These are phyloP conservation scores for Zaprionus ghesquierei DNA, from an alignment of 1,140 invertebrate genomes.

Conservation along the genomic window DNA sequence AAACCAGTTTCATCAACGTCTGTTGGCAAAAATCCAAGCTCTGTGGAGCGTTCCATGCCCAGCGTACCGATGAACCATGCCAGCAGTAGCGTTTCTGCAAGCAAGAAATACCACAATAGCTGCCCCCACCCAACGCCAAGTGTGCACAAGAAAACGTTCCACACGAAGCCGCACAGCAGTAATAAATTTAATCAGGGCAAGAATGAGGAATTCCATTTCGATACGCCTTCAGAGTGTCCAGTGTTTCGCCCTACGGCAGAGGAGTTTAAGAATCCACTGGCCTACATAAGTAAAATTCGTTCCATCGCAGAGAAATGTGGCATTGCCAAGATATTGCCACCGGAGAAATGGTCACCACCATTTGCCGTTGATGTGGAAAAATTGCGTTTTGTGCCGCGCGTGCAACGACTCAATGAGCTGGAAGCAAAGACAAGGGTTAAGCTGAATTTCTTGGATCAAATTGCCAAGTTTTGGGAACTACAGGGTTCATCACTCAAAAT, in stretches of 20 bases:
- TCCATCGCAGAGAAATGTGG: slow-evolving; percentile 94
- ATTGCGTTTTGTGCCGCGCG: slow-evolving; percentile 96
- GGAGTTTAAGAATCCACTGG: slow-evolving; percentile 96
- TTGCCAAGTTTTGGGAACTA: slow-evolving; percentile 99
- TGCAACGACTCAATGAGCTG: slow-evolving; percentile 98
- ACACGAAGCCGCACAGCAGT: slow-evolving; percentile 76
- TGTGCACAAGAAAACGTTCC: slow-evolving; percentile 62
- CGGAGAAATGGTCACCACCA: slow-evolving; percentile 97
- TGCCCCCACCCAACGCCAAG: slow-evolving; percentile 70
- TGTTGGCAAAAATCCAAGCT: background rate
- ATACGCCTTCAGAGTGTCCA: slow-evolving; percentile 93
- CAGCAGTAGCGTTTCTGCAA: slow-evolving; percentile 69
- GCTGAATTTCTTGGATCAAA: slow-evolving; percentile 97
- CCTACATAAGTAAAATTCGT: slow-evolving; percentile 95
- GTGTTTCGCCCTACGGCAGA: slow-evolving; percentile 94
- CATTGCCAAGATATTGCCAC: slow-evolving; percentile 97
- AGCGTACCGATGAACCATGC: slow-evolving; percentile 73
- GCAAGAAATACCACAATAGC: slow-evolving; percentile 76
- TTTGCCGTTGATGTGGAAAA: slow-evolving; percentile 99
- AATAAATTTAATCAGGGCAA: slow-evolving; percentile 82
- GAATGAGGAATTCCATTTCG: slow-evolving; percentile 90
- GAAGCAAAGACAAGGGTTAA: slow-evolving; percentile 97
- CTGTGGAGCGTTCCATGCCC: slow-evolving; percentile 62
- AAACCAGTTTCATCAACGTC: slow-evolving; percentile 10
- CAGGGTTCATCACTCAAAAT: slow-evolving; percentile 97